A percentile compares a stretch with the other conserved stretches of the same genome.
These are phyloP conservation scores for Prionace glauca DNA, from an alignment of 2,797 vertebrate genomes.

Conservation along the genomic window DNA sequence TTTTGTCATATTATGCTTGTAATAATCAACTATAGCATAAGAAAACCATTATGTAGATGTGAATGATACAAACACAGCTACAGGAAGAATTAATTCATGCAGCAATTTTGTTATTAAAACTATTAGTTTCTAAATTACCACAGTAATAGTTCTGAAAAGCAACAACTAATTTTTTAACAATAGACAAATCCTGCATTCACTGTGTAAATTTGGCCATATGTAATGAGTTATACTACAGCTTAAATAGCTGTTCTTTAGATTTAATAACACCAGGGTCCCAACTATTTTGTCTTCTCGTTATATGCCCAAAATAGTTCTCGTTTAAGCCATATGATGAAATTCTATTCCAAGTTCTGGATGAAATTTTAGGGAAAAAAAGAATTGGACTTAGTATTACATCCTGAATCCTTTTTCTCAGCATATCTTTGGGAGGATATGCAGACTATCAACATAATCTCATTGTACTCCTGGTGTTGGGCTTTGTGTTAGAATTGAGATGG, in stretches of 20 bases:
- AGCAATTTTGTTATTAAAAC: neutral
- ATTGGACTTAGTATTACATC: no score
- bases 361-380: neutral
- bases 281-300: neutral
- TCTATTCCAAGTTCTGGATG: neutral
- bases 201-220: neutral
- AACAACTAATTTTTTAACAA: neutral
- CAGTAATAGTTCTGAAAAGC: neutral
- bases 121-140: neutral
- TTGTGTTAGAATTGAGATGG: neutral
- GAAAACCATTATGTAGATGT: neutral
- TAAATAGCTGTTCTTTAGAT: neutral
- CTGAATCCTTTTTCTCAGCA: no score
- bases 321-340: neutral
- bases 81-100: neutral
- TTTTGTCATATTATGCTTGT: neutral
- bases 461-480: neutral
- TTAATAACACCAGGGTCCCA: neutral
- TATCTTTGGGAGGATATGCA: no score
- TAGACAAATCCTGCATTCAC: neutral
- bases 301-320: neutral
- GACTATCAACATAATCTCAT: neutral
- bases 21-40: neutral
- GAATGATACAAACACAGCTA: neutral
- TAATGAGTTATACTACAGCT: neutral